A percentile compares a stretch with the other conserved stretches of the same genome.
Evolutionary conservation across 2,888 invertebrate genomes (phyloP).

Genomic region (Andrena praecox): DNA sequence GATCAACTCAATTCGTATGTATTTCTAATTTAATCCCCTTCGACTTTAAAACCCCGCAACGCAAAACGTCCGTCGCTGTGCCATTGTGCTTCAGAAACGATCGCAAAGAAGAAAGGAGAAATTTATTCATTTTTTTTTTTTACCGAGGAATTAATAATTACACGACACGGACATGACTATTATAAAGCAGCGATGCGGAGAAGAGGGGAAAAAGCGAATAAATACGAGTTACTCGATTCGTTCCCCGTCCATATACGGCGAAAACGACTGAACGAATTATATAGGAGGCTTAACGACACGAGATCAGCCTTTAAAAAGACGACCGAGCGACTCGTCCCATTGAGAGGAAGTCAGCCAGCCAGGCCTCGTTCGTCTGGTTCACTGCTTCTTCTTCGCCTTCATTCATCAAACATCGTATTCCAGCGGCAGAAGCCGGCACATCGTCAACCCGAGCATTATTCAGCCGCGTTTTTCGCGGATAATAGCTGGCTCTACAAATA

Average conservation of each 20-base stretch:
- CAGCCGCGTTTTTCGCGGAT: constrained; percentile 60
- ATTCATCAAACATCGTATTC: constrained; percentile 78
- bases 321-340: constrained; percentile 73
- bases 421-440: constrained; percentile 26
- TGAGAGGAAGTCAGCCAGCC: constrained; percentile 70
- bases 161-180: constrained; percentile 16
- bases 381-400: constrained; percentile 72
- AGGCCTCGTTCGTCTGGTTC: constrained; percentile 69
- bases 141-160: constrained; percentile 30
- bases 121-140: neutral
- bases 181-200: constrained; percentile 12
- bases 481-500: constrained; percentile 62
- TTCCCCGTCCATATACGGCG: constrained; percentile 66
- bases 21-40: too few species aligned
- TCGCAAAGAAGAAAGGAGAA: neutral
- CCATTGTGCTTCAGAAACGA: neutral
- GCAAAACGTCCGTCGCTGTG: too few species aligned
- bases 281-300: constrained; percentile 54
- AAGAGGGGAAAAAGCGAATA: constrained; percentile 50
- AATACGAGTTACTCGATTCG: constrained; percentile 64
- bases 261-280: constrained; percentile 69
- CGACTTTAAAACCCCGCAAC: too few species aligned
- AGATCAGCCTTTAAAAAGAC: constrained; percentile 56
- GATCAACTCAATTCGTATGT: too few species aligned
- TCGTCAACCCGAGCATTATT: constrained; percentile 57